These are phyloP conservation scores for Microplitis manilae DNA, from an alignment of 2,888 invertebrate species.

Conservation along the genomic window DNA sequence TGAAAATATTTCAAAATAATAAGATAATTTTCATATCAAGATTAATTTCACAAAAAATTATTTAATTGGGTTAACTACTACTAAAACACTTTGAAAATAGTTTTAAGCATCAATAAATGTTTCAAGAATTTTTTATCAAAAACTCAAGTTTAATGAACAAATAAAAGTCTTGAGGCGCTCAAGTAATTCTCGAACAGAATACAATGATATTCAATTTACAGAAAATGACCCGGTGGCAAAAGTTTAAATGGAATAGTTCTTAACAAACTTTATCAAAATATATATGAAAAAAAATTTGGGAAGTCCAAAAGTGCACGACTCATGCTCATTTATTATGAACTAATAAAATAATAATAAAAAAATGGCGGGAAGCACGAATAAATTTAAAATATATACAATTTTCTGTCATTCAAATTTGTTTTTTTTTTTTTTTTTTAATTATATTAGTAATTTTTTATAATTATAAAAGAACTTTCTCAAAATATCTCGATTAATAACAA, in stretches of 20 bases:
- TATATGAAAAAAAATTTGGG: not conserved
- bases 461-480: no score
- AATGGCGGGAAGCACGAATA: no score
- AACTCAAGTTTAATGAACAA: not conserved
- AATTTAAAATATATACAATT: no score
- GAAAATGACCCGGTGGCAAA: not conserved
- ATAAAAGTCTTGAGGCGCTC: not conserved
- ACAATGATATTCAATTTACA: constrained; percentile 11
- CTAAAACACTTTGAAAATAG: not conserved
- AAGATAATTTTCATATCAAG: not conserved
- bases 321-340: no score
- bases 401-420: no score
- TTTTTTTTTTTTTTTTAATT: no score
- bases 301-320: no score
- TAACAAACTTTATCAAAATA: not conserved
- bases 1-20: no score
- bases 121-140: not conserved
- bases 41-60: not conserved
- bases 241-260: constrained; percentile 1
- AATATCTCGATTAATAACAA: no score
- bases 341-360: no score
- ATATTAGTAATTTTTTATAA: no score
- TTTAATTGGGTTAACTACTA: not conserved
- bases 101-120: not conserved
- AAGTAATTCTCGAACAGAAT: constrained; percentile 3